These are phyloP conservation scores for Chromobotia macracanthus DNA, from an alignment of 2,797 vertebrate species.

Conservation along the genomic window DNA sequence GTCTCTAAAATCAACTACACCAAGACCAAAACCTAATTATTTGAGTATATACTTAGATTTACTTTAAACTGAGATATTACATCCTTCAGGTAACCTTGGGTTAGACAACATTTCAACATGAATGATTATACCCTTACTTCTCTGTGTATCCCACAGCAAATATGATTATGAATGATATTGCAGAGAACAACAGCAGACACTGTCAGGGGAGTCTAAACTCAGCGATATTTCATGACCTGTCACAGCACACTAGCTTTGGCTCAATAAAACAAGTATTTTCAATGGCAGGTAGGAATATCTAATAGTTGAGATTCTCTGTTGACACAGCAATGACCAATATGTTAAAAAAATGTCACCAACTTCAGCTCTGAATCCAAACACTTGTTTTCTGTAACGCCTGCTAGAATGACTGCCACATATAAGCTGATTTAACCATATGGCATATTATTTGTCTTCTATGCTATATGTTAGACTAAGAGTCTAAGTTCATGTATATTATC, in stretches of 20 bases:
- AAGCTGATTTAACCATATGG: slow-evolving; percentile 78
- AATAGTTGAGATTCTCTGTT: slow-evolving; percentile 82
- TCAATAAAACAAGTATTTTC: slow-evolving; percentile 74
- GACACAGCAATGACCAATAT: slow-evolving; percentile 80
- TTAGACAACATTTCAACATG: slow-evolving; percentile 39
- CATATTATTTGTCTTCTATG: slow-evolving; percentile 50
- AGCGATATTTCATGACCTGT: slow-evolving; percentile 70
- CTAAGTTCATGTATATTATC: neutral
- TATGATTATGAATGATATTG: slow-evolving; percentile 51
- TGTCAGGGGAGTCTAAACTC: slow-evolving; percentile 44
- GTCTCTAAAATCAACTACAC: slow-evolving; percentile 3
- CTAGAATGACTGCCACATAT: slow-evolving; percentile 72
- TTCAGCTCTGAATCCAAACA: slow-evolving; percentile 81
- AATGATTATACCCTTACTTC: slow-evolving; percentile 45
- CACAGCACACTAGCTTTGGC: slow-evolving; percentile 68
- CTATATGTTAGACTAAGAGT: neutral
- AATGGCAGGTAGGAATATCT: slow-evolving; percentile 78
- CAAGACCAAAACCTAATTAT: neutral
- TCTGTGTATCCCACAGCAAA: slow-evolving; percentile 41
- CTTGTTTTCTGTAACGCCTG: slow-evolving; percentile 80
- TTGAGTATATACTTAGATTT: neutral
- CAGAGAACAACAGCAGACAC: slow-evolving; percentile 30
- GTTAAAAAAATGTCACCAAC: slow-evolving; percentile 78
- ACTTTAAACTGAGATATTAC: slow-evolving; percentile 6
- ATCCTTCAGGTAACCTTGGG: slow-evolving; percentile 47